Base-by-base conservation (phyloP, 2,888 invertebrate species). In the Lumbricus terrestris region DNA sequence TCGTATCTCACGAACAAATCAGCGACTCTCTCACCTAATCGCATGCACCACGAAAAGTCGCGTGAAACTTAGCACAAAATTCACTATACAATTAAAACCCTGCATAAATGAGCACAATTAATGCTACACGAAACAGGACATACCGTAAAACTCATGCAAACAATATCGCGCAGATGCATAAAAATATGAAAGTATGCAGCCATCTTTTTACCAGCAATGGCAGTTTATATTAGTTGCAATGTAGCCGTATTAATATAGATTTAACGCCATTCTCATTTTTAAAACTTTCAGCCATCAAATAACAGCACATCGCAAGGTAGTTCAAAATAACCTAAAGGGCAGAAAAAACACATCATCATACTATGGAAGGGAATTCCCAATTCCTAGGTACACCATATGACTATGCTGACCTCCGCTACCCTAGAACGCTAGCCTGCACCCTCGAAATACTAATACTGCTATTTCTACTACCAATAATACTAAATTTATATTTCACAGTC, bases 81-180 rank as follows among this genome's bases (percentile, higher is more conserved):
- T 69, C 69, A n/a, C 69, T 69, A 69, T 69, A 69, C 69, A 69
- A 69, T 69, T 69, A 69, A 69, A n/a, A 69, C 69, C 69, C 69
- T 69, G 69, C n/a, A 69, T n/a, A 69, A 69, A 69, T 69, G 29
- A 69, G 69, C 69, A 69, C 69, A 69, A 69, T n/a, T 29, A n/a
- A 69, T 16, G 69, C 29, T 8, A n/a, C 69, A 13, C 47, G n/a
- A 69, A 69, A 69, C 69, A 69, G 69, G 69, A 69, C 69, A 69
- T n/a, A n/a, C 69, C 13, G 4, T 69, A n/a, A 69, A 69, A 69
- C 69, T 69, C 69, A n/a, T n/a, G 69, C n/a, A 29, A 29, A 69
- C n/a, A 47, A 47, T 23, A 47, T 4, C 3, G 47, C 23, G n/a
- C n/a, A n/a, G 13, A 69, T 69, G 69, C 69, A 69, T 69, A 29